Evolutionary conservation across 2,797 vertebrate genomes (phyloP), one percentile per base, ranked within the genome.

Genomic region (Falco biarmicus): DNA sequence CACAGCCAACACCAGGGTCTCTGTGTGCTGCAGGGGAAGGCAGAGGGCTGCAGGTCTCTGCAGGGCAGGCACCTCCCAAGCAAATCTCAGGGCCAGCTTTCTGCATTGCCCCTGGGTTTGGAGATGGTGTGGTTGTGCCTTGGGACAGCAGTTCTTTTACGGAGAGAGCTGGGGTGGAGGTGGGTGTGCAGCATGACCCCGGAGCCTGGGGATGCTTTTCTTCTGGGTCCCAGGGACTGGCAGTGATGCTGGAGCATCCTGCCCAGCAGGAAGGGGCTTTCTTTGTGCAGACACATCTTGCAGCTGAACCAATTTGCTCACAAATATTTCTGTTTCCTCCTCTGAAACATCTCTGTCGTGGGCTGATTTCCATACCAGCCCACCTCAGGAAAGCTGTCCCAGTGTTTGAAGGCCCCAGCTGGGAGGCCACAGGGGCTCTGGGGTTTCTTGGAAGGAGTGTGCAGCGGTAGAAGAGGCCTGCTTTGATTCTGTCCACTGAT

Each of bases 281-380:
- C 47, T 34, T 7, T 1, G 26, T 8, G 0, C 70, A 50, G 17
- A 28, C 0, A 0, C 37, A 26, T 57, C 60, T 66, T 68, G 39
- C 28, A 11, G 11, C 8, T 69, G 61, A 90, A 60, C 39, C 19
- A 29, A 0, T 66, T 50, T 61, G 32, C 51, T 90, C 15, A 4
- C 32, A 32, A 17, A 11, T 5, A 0, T 75, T 89, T 80, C 50
- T 75, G 32, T 74, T 91, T 66, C 56, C n/a, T 71, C 34, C 68
- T 53, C n/a, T 1, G 1, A 48, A 65, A 11, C 34, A 26, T 31
- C 56, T 70, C 50, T 0, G 0, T 8, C 1, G 2, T 11, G 15
- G 48, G 45, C 71, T 81, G 70, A 39, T 87, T 64, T 79, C 60
- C 64, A 6, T 17, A 78, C 26, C 39, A 78, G 1, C n/a, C 60